Percentiles rank a stretch among this genome's conserved stretches.
Evolutionary conservation across 2,888 invertebrate species (phyloP).

Genomic region (Ophion ellenae): DNA sequence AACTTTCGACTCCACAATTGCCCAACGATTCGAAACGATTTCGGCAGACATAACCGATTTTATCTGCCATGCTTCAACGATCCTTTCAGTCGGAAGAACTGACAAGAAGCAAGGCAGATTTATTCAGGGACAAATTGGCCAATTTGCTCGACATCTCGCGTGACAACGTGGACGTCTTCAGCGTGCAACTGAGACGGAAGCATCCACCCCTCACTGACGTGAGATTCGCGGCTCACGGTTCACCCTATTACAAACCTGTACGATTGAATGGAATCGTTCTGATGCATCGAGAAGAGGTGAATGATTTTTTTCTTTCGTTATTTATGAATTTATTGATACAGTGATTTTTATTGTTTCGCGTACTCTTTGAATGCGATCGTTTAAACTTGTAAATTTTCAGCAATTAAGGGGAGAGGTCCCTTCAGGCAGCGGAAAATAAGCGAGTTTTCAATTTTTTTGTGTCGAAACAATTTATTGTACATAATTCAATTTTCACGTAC

Average conservation of each 20-base stretch:
- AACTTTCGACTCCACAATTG: too few species aligned
- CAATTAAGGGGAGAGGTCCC: too few species aligned
- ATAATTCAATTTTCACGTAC: too few species aligned
- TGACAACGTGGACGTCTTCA: slow-evolving; percentile 97
- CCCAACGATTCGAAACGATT: too few species aligned
- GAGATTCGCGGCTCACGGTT: slow-evolving; percentile 97
- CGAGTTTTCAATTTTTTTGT: too few species aligned
- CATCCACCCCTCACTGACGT: slow-evolving; percentile 96
- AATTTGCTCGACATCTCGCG: slow-evolving; percentile 93
- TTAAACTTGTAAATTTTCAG: too few species aligned
- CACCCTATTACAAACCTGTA: slow-evolving; percentile 97
- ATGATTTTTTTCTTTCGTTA: slow-evolving; percentile 29
- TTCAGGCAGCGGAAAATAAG: too few species aligned
- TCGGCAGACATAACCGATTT: too few species aligned
- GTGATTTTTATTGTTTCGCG: neutral
- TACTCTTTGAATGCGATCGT: too few species aligned
- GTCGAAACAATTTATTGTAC: too few species aligned
- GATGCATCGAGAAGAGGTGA: slow-evolving; percentile 94
- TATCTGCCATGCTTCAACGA: neutral
- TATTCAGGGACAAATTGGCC: slow-evolving; percentile 94
- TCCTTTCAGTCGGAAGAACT: slow-evolving; percentile 88
- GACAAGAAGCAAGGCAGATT: slow-evolving; percentile 94
- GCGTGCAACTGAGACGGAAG: slow-evolving; percentile 94
- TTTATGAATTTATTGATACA: neutral
- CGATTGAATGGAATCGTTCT: slow-evolving; percentile 96